Evolutionary conservation across 2,888 invertebrate species (phyloP).

Genomic region (Tinea trinotella): DNA sequence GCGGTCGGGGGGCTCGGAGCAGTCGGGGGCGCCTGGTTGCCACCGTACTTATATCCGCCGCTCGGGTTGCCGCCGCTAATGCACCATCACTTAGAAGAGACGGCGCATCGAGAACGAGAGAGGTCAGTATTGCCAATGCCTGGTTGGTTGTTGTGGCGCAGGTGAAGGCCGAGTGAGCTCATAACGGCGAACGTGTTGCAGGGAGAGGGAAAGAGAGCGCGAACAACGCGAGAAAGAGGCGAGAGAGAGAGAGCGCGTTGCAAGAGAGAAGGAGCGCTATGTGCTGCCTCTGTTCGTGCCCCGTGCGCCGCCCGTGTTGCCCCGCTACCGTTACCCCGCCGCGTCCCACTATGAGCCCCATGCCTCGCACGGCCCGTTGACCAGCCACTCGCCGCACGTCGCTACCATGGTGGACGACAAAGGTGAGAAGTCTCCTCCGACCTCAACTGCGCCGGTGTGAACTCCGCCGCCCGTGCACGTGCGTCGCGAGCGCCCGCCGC

Average conservation of each 20-base stretch:
- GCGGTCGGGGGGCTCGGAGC: constrained; percentile 37
- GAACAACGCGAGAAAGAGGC: constrained; percentile 49
- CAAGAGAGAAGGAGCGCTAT: constrained; percentile 45
- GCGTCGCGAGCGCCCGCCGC: background rate
- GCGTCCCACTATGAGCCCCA: constrained; percentile 23
- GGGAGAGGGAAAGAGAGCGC: constrained; percentile 47
- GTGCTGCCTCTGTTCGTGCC: constrained; percentile 36
- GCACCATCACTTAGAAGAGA: constrained; percentile 31
- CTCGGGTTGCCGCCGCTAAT: constrained; percentile 53
- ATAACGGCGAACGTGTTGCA: constrained; percentile 28
- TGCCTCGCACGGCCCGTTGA: constrained; percentile 39
- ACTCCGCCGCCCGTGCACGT: background rate
- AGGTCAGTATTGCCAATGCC: constrained; percentile 27
- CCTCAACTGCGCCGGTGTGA: background rate
- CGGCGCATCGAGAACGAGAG: constrained; percentile 59
- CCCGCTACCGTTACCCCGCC: constrained; percentile 25
- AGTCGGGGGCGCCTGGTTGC: constrained; percentile 67
- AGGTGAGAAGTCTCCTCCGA: constrained; percentile 1
- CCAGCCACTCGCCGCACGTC: constrained; percentile 31
- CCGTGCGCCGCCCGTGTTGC: constrained; percentile 39
- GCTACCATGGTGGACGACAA: constrained; percentile 21
- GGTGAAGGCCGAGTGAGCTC: constrained; percentile 26
- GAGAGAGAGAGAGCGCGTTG: constrained; percentile 51
- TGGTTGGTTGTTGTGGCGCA: no score
- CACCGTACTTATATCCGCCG: constrained; percentile 65